Percentiles rank a stretch among this genome's conserved stretches.
These are phyloP conservation scores for Zelleria hepariella DNA, from an alignment of 2,888 invertebrate species.

Conservation along the genomic window DNA sequence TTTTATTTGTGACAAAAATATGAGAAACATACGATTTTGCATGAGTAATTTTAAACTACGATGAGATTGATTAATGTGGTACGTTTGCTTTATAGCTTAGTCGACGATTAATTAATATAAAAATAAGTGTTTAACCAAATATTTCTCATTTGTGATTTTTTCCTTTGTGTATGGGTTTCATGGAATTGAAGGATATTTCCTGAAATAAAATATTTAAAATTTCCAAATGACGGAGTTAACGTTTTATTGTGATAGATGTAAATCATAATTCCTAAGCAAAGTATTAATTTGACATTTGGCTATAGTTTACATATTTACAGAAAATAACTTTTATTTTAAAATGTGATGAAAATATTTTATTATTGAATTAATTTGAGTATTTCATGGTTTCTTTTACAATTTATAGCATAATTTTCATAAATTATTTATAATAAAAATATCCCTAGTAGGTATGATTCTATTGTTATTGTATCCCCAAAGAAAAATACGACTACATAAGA, in stretches of 20 bases:
- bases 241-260: background rate
- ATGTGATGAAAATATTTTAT: background rate
- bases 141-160: background rate
- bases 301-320: background rate
- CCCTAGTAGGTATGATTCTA: background rate
- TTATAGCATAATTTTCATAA: background rate
- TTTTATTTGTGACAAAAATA: background rate
- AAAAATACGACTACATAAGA: background rate
- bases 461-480: background rate
- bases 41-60: no score
- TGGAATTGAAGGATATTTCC: slow-evolving; percentile 10
- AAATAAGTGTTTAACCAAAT: background rate
- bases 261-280: slow-evolving; percentile 10
- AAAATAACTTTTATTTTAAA: background rate
- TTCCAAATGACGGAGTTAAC: background rate
- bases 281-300: slow-evolving; percentile 3
- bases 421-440: background rate
- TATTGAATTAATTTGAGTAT: background rate
- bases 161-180: background rate
- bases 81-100: no score
- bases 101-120: background rate
- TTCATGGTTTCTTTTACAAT: background rate
- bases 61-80: background rate
- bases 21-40: no score
- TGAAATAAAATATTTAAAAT: background rate